Evolutionary conservation across 2,797 vertebrate genomes (phyloP), one percentile per base, ranked within the genome.

Genomic region (Ibycter americanus): DNA sequence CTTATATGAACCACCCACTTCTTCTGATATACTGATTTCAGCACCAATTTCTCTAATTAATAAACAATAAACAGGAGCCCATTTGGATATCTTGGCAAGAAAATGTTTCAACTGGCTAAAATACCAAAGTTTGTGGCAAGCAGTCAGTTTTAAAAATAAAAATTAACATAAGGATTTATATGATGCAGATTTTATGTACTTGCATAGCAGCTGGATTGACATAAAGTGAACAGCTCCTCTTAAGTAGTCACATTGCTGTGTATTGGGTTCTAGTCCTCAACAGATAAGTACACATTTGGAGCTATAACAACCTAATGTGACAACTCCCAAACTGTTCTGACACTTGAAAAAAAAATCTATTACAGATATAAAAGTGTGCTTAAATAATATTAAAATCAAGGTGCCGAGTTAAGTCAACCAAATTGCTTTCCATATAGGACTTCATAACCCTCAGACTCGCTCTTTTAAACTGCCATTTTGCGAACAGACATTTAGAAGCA

Each of bases 321-420:
- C 31, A 76, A 66, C n/a, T 52, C 49, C 93, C 25, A 79, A 83
- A 66, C 73, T 79, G 20, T 80, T 95, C 67, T 0, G 23, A 83
- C 55, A 56, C 66, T 77, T 73, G 4, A 31, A 83, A 94, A 91
- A 91, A 84, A 85, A 34, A 32, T 49, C 59, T 54, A n/a, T 76
- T 87, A 66, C 32, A 34, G 12, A 26, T 79, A n/a, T 1, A 55
- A 74, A 86, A 72, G 10, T 83, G 31, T 71, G 31, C 80, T 95
- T 91, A 89, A 95, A 76, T 87, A 95, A 82, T 94, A 90, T 56
- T 77, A 74, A 85, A 80, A 91, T 25, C 44, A 83, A 90, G 42
- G 65, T 81, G 54, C 34, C 65, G 34, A 76, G 27, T 62, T 95
- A 90, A 79, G 20, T 20, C 46, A 83, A 49, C 18, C 6, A 62